Evolutionary conservation across 2,113 vertebrate genomes (phyloP).

Genomic region (Leucopsar rothschildi): DNA sequence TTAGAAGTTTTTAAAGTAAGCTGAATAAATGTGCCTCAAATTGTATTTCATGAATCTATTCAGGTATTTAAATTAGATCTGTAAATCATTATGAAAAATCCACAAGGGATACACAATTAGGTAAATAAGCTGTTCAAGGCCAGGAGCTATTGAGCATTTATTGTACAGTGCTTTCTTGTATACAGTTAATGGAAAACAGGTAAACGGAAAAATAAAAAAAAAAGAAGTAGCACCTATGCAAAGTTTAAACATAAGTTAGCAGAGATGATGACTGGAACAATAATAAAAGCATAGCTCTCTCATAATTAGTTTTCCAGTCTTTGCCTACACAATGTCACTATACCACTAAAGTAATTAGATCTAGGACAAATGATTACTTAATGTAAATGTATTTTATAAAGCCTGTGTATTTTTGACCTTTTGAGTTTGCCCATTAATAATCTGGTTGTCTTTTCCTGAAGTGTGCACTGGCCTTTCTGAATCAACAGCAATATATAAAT

Average conservation of each 20-base stretch:
- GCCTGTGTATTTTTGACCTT: background rate
- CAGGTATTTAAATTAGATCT: conserved; percentile 78
- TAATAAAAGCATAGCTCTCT: background rate
- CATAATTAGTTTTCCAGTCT: conserved; percentile 25
- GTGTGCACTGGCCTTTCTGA: background rate
- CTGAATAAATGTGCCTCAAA: conserved; percentile 72
- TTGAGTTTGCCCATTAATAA: conserved; percentile 13
- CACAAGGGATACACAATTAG: conserved; percentile 69
- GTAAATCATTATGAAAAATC: conserved; percentile 71
- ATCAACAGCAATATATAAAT: background rate
- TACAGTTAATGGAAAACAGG: conserved; percentile 48
- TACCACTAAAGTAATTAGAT: background rate
- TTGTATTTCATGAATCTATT: conserved; percentile 72
- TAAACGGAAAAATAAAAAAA: background rate
- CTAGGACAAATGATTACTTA: conserved; percentile 35
- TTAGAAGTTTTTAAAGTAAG: conserved; percentile 76
- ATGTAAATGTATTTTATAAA: conserved; percentile 16
- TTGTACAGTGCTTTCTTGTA: conserved; percentile 37
- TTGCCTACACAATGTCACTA: background rate
- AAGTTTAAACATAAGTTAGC: background rate
- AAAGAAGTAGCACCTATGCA: background rate
- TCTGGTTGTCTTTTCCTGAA: background rate
- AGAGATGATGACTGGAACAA: conserved; percentile 2
- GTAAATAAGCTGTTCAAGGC: conserved; percentile 64
- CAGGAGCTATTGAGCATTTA: conserved; percentile 55